Conservation (phyloP, 1,140 invertebrate genomes). For the Cotesia chilonis region DNA sequence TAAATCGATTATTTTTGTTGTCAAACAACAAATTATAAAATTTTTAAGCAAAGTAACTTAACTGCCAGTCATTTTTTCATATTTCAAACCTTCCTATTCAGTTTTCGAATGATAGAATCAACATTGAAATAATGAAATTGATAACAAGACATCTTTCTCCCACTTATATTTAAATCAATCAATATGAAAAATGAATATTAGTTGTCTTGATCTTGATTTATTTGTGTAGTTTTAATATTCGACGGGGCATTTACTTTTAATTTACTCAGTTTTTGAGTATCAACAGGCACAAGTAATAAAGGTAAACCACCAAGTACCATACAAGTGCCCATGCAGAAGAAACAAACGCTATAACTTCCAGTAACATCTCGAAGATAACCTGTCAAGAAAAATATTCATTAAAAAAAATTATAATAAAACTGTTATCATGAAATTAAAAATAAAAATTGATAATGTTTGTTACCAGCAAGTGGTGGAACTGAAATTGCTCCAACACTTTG, state of each 20-base stretch:
- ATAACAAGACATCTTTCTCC: too few species aligned
- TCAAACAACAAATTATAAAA: too few species aligned
- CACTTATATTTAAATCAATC: too few species aligned
- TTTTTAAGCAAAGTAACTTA: too few species aligned
- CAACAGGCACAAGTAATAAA: conserved; percentile 67
- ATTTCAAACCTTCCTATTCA: too few species aligned
- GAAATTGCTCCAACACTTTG: conserved; percentile 79
- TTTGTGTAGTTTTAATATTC: conserved; percentile 30
- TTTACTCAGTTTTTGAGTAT: conserved; percentile 61
- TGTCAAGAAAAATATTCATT: conserved; percentile 48
- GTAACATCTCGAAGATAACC: conserved; percentile 74
- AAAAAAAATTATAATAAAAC: conserved; percentile 31
- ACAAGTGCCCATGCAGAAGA: conserved; percentile 79
- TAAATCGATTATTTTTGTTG: too few species aligned
- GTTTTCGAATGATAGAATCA: too few species aligned
- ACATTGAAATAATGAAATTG: too few species aligned
- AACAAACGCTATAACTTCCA: conserved; percentile 75
- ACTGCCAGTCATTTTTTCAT: too few species aligned
- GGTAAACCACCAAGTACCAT: conserved; percentile 77
- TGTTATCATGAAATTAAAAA: neutral
- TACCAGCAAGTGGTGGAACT: conserved; percentile 75
- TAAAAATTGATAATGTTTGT: neutral
- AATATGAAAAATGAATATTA: neutral
- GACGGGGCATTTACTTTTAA: conserved; percentile 43
- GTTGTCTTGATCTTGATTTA: conserved; percentile 15